Evolutionary conservation across 2,888 invertebrate genomes (phyloP).

Genomic region (Flexamia atlantica): DNA sequence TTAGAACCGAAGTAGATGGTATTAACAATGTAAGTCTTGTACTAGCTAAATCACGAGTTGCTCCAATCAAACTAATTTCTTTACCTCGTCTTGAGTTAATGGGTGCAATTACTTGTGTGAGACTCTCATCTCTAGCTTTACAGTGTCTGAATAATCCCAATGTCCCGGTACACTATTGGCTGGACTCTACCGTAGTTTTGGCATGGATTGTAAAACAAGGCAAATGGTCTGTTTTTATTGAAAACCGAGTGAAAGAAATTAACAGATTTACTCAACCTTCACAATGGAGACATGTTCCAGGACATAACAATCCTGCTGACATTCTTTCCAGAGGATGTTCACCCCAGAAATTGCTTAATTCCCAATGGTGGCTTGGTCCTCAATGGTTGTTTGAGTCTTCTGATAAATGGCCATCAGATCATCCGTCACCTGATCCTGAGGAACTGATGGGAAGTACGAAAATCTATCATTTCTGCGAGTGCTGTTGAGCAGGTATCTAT

Average conservation of each 20-base stretch:
- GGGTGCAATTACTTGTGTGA: slow-evolving; percentile 26
- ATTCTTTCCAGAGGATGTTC: slow-evolving; percentile 56
- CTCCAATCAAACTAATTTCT: background rate
- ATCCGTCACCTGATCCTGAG: too few species aligned
- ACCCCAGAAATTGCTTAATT: slow-evolving; percentile 51
- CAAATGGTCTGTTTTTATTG: slow-evolving; percentile 62
- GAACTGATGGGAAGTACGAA: too few species aligned
- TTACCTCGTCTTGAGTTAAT: slow-evolving; percentile 20
- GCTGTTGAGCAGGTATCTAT: too few species aligned
- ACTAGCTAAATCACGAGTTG: background rate
- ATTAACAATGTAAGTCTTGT: background rate
- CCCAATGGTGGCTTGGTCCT: slow-evolving; percentile 61
- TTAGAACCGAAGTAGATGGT: background rate
- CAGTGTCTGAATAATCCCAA: background rate
- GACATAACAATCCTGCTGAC: slow-evolving; percentile 64
- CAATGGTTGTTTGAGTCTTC: too few species aligned
- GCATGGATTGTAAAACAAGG: slow-evolving; percentile 61
- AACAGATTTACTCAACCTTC: background rate
- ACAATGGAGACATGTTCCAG: slow-evolving; percentile 60
- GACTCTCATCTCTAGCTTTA: background rate
- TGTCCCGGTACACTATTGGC: slow-evolving; percentile 39
- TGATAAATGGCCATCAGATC: too few species aligned
- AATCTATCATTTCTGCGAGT: too few species aligned
- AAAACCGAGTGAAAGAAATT: slow-evolving; percentile 62
- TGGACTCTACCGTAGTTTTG: slow-evolving; percentile 62